Conservation (phyloP, 1,140 invertebrate species). For the Papilio xuthus region DNA sequence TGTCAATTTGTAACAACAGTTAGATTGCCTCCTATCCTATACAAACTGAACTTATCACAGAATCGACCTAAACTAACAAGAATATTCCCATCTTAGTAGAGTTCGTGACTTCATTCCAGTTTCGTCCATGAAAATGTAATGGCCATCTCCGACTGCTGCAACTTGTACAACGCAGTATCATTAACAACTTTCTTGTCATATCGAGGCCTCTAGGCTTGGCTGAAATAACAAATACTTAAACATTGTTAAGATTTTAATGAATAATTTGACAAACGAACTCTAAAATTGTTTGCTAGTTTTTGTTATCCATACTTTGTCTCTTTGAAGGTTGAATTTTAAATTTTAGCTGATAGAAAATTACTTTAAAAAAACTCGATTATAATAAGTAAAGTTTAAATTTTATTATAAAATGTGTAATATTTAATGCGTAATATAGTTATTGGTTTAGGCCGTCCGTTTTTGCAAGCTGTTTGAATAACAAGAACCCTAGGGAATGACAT, state of each 20-base stretch:
- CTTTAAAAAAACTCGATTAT: too few species aligned
- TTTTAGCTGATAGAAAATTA: too few species aligned
- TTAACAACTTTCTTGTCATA: too few species aligned
- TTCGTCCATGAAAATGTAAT: neutral
- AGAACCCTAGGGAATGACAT: neutral
- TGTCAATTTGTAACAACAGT: neutral
- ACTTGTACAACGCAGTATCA: too few species aligned
- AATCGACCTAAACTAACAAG: slow-evolving; percentile 18
- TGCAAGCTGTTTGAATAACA: slow-evolving; percentile 16
- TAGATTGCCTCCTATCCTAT: slow-evolving; percentile 9
- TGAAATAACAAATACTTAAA: too few species aligned
- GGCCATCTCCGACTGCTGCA: neutral
- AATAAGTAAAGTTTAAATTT: too few species aligned
- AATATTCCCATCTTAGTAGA: neutral
- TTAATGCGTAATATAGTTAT: neutral
- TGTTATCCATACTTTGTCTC: too few species aligned
- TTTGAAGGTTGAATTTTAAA: too few species aligned
- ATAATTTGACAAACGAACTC: too few species aligned
- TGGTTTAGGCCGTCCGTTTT: neutral
- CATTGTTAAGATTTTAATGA: too few species aligned
- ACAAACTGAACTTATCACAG: slow-evolving; percentile 18
- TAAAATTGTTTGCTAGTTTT: too few species aligned
- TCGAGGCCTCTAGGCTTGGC: too few species aligned
- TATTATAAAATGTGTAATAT: neutral
- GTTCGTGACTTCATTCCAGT: neutral